These are phyloP conservation scores for Chaitophorus viminalis DNA, from an alignment of 2,888 invertebrate species.

Conservation along the genomic window DNA sequence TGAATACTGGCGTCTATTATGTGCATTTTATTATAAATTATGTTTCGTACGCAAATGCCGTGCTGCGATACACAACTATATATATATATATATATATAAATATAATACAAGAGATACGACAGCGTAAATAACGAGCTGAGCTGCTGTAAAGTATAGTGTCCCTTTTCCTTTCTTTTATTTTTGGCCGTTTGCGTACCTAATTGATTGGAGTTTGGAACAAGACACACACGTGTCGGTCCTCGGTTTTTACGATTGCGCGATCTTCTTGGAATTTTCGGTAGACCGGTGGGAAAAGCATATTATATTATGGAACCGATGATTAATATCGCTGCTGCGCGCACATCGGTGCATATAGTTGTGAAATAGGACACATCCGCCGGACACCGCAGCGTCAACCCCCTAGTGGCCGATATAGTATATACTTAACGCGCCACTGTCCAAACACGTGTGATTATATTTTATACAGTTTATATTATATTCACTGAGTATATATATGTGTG, in stretches of 20 bases:
- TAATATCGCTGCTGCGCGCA: background rate
- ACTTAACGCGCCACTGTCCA: constrained; percentile 5
- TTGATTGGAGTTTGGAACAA: constrained; percentile 8
- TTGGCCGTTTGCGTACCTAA: constrained; percentile 1
- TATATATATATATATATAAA: too few relatives aligned
- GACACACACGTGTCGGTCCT: constrained; percentile 51
- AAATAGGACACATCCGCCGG: constrained; percentile 60
- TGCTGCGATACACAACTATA: too few relatives aligned
- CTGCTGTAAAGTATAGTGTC: background rate
- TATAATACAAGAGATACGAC: too few relatives aligned
- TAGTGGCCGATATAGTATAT: background rate
- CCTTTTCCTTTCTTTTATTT: background rate
- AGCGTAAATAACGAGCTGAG: background rate
- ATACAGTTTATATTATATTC: background rate
- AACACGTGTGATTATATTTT: background rate
- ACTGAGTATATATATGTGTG: background rate
- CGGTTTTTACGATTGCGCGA: constrained; percentile 42
- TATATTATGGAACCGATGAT: constrained; percentile 2
- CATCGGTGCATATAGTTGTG: background rate
- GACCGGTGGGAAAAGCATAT: constrained; percentile 35
- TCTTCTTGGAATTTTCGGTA: constrained; percentile 46
- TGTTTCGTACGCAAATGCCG: too few relatives aligned
- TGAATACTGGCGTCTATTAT: too few relatives aligned
- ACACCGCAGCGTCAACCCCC: constrained; percentile 33
- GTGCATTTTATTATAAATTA: too few relatives aligned